Base-by-base conservation (phyloP, 2,113 vertebrate genomes). In the Neodon shergylaensis region DNA sequence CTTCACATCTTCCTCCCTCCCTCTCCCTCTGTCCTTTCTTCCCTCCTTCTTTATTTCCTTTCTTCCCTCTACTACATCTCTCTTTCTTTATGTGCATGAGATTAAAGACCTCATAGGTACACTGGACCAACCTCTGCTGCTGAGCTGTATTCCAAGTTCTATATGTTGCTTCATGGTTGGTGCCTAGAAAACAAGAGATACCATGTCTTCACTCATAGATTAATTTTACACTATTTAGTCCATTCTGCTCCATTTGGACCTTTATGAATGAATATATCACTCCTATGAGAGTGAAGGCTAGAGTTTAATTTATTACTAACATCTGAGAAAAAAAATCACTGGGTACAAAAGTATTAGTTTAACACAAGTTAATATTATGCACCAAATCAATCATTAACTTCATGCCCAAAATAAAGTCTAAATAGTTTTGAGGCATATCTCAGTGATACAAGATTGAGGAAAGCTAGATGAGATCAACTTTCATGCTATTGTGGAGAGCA, bases 371-470 rank as follows among this genome's bases (percentile, higher is more conserved):
- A 92, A 78, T 92, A 88, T 73, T 81, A 17, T 54, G 49, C 66
- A 77, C 14, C 14, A 90, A 88, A 19, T 85, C 31, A 77, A 93
- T 90, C 31, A 85, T 84, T 95, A 85, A 61, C 93, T 33, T 92
- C 52, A 76, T 66, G 36, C 33, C 42, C 76, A 76, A 74, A 42
- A 89, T 72, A 88, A 96, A 96, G 33, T 7, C 47, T 72, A 94
- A 87, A 85, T 92, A 52, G 16, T 86, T 22, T 70, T 44, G 33
- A 58, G 42, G 36, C 54, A 63, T 88, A 82, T 39, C 31, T 83
- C 28, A 58, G 13, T 72, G 5, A 89, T 84, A 88, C 6, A 83
- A 63, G 49, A 74, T 82, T 94, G 54, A 96, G 61, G 86, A 95
- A 44, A 4, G 2, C n/a, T 84, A 65, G 54, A 24, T 19, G 19